phyloP scores from a whole-genome alignment of 2,113 vertebrate species.

The Xiphophorus maculatus region DNA sequence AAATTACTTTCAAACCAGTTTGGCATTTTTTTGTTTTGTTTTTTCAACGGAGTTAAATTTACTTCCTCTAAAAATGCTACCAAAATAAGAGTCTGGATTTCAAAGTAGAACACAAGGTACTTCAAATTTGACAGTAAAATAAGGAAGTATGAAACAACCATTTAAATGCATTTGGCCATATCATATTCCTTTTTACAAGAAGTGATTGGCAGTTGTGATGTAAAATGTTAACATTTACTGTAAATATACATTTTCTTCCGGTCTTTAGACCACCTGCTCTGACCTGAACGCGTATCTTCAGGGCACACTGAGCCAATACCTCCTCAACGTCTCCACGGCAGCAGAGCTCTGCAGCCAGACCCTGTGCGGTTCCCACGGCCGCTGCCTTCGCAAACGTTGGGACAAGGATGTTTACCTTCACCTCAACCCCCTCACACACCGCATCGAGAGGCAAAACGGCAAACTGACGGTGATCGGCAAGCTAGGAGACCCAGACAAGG shows the following conservation, averaged over 20 bases:
- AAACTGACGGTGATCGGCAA: slow-evolving; percentile 74
- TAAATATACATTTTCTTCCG: background rate
- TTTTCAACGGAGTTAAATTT: no score
- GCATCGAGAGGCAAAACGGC: slow-evolving; percentile 57
- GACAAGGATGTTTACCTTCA: slow-evolving; percentile 86
- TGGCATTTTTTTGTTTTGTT: no score
- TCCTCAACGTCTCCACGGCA: slow-evolving; percentile 91
- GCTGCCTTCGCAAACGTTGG: slow-evolving; percentile 85
- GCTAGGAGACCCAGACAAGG: slow-evolving; percentile 71
- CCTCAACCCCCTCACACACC: slow-evolving; percentile 84
- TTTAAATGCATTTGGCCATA: no score
- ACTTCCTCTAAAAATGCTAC: no score
- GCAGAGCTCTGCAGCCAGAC: slow-evolving; percentile 88
- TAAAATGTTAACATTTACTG: background rate
- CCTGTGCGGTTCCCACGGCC: slow-evolving; percentile 85
- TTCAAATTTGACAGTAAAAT: no score
- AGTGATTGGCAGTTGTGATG: background rate
- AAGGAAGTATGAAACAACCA: no score
- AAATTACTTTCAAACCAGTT: no score
- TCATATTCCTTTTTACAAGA: background rate
- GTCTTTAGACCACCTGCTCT: slow-evolving; percentile 83
- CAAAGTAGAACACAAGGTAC: no score
- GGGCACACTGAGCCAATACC: slow-evolving; percentile 83
- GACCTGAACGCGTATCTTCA: slow-evolving; percentile 85
- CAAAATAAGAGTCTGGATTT: no score